Conservation (phyloP, 1,140 invertebrate species). For the Lepidurus couesii region DNA sequence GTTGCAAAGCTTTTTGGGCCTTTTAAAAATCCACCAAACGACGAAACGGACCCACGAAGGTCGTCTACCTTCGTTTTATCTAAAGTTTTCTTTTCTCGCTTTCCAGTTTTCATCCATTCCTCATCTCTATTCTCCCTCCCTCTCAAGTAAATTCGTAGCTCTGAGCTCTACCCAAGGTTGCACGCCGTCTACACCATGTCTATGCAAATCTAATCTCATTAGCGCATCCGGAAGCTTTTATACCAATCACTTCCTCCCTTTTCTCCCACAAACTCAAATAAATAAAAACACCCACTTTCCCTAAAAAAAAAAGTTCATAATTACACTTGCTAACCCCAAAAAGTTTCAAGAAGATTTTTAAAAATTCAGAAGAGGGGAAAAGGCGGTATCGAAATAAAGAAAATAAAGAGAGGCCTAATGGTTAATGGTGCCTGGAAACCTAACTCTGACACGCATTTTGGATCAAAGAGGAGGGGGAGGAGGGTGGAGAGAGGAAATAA, state of each 20-base stretch:
- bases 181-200: not conserved
- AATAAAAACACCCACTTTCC: not conserved
- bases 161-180: not conserved
- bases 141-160: not conserved
- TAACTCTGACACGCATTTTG: too few relatives aligned
- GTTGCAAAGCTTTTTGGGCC: not conserved
- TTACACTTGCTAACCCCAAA: too few relatives aligned
- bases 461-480: too few relatives aligned
- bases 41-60: not conserved
- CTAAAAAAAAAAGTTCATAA: too few relatives aligned
- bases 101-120: not conserved
- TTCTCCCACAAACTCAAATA: not conserved
- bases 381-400: too few relatives aligned
- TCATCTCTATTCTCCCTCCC: not conserved
- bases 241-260: not conserved
- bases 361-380: too few relatives aligned
- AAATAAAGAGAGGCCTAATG: too few relatives aligned
- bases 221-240: not conserved
- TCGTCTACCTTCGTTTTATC: not conserved
- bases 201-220: conserved; percentile 18
- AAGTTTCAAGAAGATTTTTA: too few relatives aligned
- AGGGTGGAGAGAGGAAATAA: too few relatives aligned
- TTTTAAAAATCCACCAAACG: not conserved
- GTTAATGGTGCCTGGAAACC: too few relatives aligned
- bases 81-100: not conserved